Evolutionary conservation across 2,797 vertebrate species (phyloP).

Genomic region (Chanos chanos): DNA sequence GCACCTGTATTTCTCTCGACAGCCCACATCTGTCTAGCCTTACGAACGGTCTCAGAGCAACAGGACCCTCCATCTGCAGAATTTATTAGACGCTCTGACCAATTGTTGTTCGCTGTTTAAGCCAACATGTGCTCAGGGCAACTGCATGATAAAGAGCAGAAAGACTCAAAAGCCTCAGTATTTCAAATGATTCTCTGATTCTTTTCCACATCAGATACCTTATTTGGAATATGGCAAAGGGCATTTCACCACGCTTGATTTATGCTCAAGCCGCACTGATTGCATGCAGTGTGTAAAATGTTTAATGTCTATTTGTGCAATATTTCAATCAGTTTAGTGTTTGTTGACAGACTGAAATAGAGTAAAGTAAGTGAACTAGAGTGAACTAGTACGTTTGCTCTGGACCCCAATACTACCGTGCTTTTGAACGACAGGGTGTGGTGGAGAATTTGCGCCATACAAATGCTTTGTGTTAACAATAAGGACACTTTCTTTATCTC

Average conservation of each 20-base stretch:
- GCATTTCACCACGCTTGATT: too few relatives aligned
- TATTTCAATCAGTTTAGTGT: too few relatives aligned
- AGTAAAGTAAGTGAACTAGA: neutral
- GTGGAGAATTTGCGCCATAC: neutral
- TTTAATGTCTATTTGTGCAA: too few relatives aligned
- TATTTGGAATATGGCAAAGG: too few relatives aligned
- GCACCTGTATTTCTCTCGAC: constrained; percentile 53
- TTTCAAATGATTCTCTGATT: constrained; percentile 58
- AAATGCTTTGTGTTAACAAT: constrained; percentile 50
- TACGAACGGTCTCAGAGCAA: constrained; percentile 39
- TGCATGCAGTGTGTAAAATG: too few relatives aligned
- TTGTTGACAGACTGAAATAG: too few relatives aligned
- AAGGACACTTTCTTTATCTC: constrained; percentile 73
- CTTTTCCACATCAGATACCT: neutral
- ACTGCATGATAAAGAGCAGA: constrained; percentile 47
- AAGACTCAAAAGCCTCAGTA: constrained; percentile 57
- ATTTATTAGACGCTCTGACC: constrained; percentile 58
- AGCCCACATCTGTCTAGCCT: constrained; percentile 58
- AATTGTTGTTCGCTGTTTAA: constrained; percentile 51
- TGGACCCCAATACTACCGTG: neutral
- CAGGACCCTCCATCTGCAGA: constrained; percentile 45
- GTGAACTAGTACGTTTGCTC: neutral
- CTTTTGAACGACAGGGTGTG: neutral
- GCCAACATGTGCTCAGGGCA: constrained; percentile 61
- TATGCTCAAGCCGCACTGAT: too few relatives aligned